Percentiles rank a stretch among this genome's conserved stretches.
Evolutionary conservation across 1,140 invertebrate species (phyloP).

Genomic region (Phenacoccus solenopsis): DNA sequence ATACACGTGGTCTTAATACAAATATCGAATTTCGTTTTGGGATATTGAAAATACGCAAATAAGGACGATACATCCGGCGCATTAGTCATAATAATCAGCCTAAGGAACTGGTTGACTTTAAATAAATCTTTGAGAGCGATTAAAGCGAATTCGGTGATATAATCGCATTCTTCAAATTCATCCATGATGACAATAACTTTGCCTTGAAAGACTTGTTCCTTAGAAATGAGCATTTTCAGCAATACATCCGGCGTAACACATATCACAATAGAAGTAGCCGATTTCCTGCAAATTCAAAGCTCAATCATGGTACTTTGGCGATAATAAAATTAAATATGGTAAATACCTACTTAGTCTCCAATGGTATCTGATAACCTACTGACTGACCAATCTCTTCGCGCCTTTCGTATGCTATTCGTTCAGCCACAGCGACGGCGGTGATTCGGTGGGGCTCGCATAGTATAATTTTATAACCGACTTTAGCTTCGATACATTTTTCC

Average conservation of each 20-base stretch:
- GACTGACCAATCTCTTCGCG: conserved; percentile 73
- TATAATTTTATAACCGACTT: conserved; percentile 68
- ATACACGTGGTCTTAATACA: not conserved
- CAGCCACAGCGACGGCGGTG: conserved; percentile 71
- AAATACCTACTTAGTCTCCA: conserved; percentile 47
- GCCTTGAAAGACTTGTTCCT: not conserved
- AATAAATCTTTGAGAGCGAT: not conserved
- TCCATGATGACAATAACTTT: not conserved
- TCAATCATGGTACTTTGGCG: not conserved
- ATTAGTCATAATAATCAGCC: conserved; percentile 6
- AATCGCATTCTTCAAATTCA: conserved; percentile 7
- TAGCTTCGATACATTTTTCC: conserved; percentile 51
- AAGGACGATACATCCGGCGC: not conserved
- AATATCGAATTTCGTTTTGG: not conserved
- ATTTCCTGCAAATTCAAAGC: not conserved
- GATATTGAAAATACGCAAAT: not conserved
- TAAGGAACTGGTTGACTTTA: not conserved
- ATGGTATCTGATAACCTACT: conserved; percentile 86
- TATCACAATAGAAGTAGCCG: conserved; percentile 5
- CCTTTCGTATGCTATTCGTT: conserved; percentile 70
- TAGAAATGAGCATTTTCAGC: not conserved
- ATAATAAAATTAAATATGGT: not conserved
- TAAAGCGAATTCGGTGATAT: not conserved
- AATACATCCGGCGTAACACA: conserved; percentile 5
- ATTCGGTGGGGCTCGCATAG: conserved; percentile 86